Conservation (phyloP, 2,888 invertebrate species). For the Neoscelio sp. region DNA sequence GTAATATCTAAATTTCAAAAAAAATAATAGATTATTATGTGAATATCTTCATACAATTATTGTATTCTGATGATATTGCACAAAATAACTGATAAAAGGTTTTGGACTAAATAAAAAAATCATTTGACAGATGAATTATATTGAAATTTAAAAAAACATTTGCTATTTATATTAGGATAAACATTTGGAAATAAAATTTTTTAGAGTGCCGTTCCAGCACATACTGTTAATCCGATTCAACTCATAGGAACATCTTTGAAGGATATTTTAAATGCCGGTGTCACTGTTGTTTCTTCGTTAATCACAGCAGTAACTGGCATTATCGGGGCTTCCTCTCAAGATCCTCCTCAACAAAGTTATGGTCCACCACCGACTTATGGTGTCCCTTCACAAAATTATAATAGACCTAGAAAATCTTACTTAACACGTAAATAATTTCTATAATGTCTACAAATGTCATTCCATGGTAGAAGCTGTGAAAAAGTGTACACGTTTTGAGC, state of each 20-base stretch:
- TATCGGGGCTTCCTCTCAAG: constrained; percentile 75
- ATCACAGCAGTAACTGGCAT: constrained; percentile 75
- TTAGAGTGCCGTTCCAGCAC: constrained; percentile 70
- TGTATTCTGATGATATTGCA: no score
- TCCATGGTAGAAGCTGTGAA: constrained; percentile 10
- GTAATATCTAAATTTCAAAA: constrained; percentile 58
- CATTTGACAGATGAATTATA: no score
- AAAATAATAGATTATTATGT: no score
- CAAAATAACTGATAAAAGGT: no score
- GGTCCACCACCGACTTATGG: constrained; percentile 63
- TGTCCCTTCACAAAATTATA: constrained; percentile 33
- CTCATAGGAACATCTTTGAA: constrained; percentile 75
- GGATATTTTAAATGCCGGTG: constrained; percentile 76
- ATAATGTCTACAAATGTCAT: constrained; percentile 15
- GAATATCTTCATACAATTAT: no score
- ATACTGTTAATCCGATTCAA: constrained; percentile 72
- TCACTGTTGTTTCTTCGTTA: constrained; percentile 75
- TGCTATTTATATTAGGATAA: no score
- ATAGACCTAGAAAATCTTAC: constrained; percentile 40
- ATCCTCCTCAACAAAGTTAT: constrained; percentile 68
- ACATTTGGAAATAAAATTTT: no score
- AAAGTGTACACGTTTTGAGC: not conserved
- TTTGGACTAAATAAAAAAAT: no score
- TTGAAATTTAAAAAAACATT: no score
- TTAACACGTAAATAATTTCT: constrained; percentile 26